A percentile compares a stretch with the other conserved stretches of the same genome.
Conservation (phyloP, 2,888 invertebrate species). For the Harmothoe impar region DNA sequence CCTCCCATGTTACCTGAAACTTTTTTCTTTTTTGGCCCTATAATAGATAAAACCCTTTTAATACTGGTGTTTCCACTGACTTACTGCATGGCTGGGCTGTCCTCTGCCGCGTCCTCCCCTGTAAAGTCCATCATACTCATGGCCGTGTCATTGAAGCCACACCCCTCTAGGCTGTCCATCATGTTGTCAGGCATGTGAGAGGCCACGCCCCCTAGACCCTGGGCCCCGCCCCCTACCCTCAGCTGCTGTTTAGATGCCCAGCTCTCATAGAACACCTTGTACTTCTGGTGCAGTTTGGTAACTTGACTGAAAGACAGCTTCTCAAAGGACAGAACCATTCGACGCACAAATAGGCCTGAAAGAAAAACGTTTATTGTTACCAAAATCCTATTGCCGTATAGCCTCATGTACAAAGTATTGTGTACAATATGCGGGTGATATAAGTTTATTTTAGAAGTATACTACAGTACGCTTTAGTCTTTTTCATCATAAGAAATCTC, state of each 20-base stretch:
- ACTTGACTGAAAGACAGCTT: conserved; percentile 93
- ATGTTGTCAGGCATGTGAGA: conserved; percentile 25
- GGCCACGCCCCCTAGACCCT: neutral
- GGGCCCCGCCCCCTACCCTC: conserved; percentile 72
- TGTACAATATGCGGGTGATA: neutral
- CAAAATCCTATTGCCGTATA: neutral
- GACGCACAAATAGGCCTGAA: conserved; percentile 91
- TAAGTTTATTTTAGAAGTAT: neutral
- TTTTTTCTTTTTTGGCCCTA: no score
- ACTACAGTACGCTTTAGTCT: neutral
- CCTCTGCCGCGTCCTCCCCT: conserved; percentile 46
- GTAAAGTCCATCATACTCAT: conserved; percentile 67
- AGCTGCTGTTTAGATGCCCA: conserved; percentile 56
- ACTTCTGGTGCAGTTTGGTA: conserved; percentile 89
- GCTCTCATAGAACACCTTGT: conserved; percentile 87
- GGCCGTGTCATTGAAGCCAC: conserved; percentile 62
- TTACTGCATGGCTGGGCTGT: conserved; percentile 6
- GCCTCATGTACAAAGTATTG: neutral
- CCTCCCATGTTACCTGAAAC: no score
- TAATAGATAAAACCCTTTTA: no score
- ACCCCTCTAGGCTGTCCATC: conserved; percentile 57
- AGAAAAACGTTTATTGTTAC: conserved; percentile 72
- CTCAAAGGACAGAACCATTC: conserved; percentile 92
- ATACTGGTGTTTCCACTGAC: no score
- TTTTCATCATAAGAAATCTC: no score